Conservation (phyloP, 2,113 vertebrate species). For the Leptobrachium ailaonicum region DNA sequence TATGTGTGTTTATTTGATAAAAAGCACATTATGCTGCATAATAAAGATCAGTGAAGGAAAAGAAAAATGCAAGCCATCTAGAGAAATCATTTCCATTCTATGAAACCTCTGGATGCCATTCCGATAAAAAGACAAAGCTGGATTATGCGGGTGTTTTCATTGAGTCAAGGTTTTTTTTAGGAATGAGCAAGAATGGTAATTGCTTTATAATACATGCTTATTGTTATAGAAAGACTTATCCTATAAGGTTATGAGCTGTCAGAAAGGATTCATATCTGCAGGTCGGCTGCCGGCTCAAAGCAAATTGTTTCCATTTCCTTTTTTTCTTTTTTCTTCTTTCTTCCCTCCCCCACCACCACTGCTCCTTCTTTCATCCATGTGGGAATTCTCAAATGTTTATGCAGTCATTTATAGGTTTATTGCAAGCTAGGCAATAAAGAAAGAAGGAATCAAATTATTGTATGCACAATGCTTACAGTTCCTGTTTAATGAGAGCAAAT, state of each 20-base stretch:
- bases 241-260: slow-evolving; percentile 48
- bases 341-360: too few species aligned
- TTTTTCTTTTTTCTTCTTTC: slow-evolving; percentile 10
- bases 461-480: slow-evolving; percentile 61
- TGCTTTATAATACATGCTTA: slow-evolving; percentile 46
- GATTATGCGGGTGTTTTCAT: slow-evolving; percentile 26
- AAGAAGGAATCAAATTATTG: slow-evolving; percentile 52
- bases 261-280: slow-evolving; percentile 53
- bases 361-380: slow-evolving; percentile 11
- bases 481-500: slow-evolving; percentile 60
- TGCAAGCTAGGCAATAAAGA: slow-evolving; percentile 57
- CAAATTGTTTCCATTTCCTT: slow-evolving; percentile 58
- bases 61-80: not conserved
- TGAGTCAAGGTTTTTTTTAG: not conserved
- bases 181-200: slow-evolving; percentile 42
- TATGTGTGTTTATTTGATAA: not conserved
- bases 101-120: not conserved
- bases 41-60: not conserved
- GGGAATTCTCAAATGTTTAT: slow-evolving; percentile 63
- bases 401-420: slow-evolving; percentile 61
- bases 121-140: slow-evolving; percentile 52
- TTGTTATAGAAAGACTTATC: slow-evolving; percentile 52
- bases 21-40: not conserved
- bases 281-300: slow-evolving; percentile 52
- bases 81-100: slow-evolving; percentile 4